phyloP scores from a whole-genome alignment of 2,888 invertebrate genomes.

The Halocaridina rubra region DNA sequence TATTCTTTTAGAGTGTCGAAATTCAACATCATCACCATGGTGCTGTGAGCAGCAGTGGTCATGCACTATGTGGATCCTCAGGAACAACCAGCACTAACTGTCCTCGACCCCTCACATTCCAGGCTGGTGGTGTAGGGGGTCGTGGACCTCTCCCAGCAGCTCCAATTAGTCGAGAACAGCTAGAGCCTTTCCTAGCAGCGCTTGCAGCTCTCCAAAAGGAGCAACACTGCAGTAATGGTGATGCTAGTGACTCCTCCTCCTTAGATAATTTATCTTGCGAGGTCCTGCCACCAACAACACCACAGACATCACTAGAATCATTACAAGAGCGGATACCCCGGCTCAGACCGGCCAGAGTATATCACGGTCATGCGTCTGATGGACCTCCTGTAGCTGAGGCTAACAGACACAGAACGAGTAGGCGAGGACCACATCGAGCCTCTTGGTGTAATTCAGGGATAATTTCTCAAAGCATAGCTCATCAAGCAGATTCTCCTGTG shows the following conservation, averaged over 20 bases:
- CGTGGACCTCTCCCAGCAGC: conserved; percentile 61
- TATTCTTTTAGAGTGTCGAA: conserved; percentile 53
- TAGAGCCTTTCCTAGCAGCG: conserved; percentile 61
- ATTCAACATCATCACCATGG: conserved; percentile 60
- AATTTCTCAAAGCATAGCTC: background rate
- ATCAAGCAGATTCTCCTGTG: background rate
- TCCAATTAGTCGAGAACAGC: conserved; percentile 52
- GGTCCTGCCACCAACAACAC: conserved; percentile 40
- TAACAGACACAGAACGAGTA: background rate
- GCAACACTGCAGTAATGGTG: conserved; percentile 26
- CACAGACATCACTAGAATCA: conserved; percentile 27
- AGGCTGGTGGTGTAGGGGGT: conserved; percentile 23
- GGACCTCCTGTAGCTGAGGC: conserved; percentile 1
- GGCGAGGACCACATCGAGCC: conserved; percentile 31
- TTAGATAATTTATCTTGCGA: conserved; percentile 52
- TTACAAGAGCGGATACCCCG: conserved; percentile 16
- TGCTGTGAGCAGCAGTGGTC: conserved; percentile 18
- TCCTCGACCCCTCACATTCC: conserved; percentile 51
- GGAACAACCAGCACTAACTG: conserved; percentile 6
- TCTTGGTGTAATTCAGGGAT: conserved; percentile 23
- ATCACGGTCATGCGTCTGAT: background rate
- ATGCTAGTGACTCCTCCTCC: conserved; percentile 42
- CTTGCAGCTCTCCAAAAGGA: conserved; percentile 57
- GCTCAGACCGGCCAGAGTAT: background rate
- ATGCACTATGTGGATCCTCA: conserved; percentile 17